A percentile compares a stretch with the other conserved stretches of the same genome.
These are phyloP conservation scores for Parambassis ranga DNA, from an alignment of 2,797 vertebrate species.

Conservation along the genomic window DNA sequence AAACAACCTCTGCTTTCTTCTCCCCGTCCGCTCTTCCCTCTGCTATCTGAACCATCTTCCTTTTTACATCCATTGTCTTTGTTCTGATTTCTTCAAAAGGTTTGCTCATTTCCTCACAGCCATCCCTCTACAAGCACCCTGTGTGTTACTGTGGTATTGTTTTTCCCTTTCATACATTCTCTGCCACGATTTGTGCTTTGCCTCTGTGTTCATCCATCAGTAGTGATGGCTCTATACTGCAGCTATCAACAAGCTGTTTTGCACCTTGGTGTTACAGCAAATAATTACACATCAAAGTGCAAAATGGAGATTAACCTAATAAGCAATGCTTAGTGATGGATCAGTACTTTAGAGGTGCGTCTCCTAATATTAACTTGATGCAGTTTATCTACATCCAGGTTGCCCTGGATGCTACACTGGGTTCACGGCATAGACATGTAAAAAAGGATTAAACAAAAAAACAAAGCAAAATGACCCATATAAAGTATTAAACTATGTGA, in stretches of 20 bases:
- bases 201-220: constrained; percentile 4
- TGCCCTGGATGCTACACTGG: too few relatives aligned
- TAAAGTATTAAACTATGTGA: too few relatives aligned
- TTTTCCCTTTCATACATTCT: background rate
- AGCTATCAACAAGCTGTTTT: constrained; percentile 1
- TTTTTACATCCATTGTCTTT: constrained; percentile 7
- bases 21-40: background rate
- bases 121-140: background rate
- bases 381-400: background rate
- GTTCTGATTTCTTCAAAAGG: constrained; percentile 7
- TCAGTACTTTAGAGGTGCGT: too few relatives aligned
- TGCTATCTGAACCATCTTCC: background rate
- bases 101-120: constrained; percentile 6
- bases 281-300: constrained; percentile 8
- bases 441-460: too few relatives aligned
- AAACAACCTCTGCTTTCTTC: constrained; percentile 26
- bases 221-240: background rate
- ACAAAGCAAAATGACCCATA: too few relatives aligned
- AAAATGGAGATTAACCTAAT: constrained; percentile 1
- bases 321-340: background rate
- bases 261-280: constrained; percentile 6
- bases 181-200: background rate
- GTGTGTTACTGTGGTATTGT: background rate
- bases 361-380: background rate
- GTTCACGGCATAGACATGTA: too few relatives aligned